Evolutionary conservation across 2,797 vertebrate species (phyloP).

Genomic region (Molossus molossus): DNA sequence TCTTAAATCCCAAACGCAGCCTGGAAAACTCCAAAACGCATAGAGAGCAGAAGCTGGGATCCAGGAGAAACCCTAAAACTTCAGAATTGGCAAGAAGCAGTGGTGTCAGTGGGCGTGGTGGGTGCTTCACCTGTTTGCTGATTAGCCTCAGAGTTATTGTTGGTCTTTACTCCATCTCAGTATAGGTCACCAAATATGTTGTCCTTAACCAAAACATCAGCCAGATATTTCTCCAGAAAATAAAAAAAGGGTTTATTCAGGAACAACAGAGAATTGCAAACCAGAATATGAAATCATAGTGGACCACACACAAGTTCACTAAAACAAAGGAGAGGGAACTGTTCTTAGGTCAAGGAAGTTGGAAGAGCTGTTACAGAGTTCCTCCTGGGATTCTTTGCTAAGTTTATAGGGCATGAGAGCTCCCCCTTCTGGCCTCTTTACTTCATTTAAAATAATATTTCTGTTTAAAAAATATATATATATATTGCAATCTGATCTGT

Average conservation of each 20-base stretch:
- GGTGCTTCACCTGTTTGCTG: background rate
- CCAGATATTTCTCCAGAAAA: background rate
- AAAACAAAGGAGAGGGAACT: background rate
- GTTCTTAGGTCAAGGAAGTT: background rate
- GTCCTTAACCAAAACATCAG: background rate
- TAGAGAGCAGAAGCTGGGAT: background rate
- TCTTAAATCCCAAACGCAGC: background rate
- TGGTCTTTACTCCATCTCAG: background rate
- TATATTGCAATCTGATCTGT: background rate
- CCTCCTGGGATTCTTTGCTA: background rate
- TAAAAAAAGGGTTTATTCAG: background rate
- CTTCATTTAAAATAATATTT: background rate
- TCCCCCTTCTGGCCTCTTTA: background rate
- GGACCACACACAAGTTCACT: background rate
- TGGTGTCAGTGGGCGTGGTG: no score
- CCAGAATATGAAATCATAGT: no score
- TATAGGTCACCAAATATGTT: no score
- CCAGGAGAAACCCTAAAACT: background rate
- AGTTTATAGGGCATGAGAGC: background rate
- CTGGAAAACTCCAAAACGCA: background rate
- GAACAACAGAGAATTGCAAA: background rate
- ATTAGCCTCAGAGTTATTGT: background rate
- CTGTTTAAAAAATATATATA: background rate
- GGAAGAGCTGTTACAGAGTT: background rate
- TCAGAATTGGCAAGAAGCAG: background rate